A percentile compares a stretch with the other conserved stretches of the same genome.
Evolutionary conservation across 1,140 invertebrate genomes (phyloP).

Genomic region (Sesamia nonagrioides): DNA sequence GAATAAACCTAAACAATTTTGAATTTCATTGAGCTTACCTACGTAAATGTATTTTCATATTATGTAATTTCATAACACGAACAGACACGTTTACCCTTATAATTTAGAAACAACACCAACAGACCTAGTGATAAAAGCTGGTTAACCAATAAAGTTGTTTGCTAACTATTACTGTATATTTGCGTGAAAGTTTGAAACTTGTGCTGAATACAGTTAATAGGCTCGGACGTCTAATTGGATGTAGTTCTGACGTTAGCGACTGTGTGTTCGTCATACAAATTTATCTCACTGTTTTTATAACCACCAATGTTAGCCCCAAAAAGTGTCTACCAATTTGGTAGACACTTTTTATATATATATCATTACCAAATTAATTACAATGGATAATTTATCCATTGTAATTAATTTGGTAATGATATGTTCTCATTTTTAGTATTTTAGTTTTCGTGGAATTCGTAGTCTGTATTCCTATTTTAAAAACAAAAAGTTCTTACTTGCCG

Average conservation of each 20-base stretch:
- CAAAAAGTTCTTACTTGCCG: conserved; percentile 15
- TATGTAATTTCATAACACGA: too few relatives aligned
- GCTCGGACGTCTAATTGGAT: conserved; percentile 46
- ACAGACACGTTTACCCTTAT: neutral
- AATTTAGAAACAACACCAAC: conserved; percentile 10
- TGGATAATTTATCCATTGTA: conserved; percentile 24
- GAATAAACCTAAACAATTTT: too few relatives aligned
- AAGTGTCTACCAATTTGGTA: too few relatives aligned
- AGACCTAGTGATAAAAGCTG: neutral
- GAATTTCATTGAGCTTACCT: too few relatives aligned
- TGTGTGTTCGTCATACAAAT: conserved; percentile 33
- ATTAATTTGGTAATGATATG: conserved; percentile 27
- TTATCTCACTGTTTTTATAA: neutral
- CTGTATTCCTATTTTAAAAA: neutral
- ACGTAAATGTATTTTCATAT: too few relatives aligned
- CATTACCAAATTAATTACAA: conserved; percentile 37
- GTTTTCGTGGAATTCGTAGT: conserved; percentile 3
- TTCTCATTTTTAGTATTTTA: conserved; percentile 12
- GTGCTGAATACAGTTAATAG: conserved; percentile 25
- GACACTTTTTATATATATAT: too few relatives aligned
- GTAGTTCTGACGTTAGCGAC: conserved; percentile 41
- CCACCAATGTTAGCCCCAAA: conserved; percentile 16
- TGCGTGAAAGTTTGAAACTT: conserved; percentile 25
- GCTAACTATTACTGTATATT: conserved; percentile 33
- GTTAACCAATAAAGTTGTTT: conserved; percentile 31